phyloP scores from a whole-genome alignment of 2,113 vertebrate species.

The Microtus ochrogaster region DNA sequence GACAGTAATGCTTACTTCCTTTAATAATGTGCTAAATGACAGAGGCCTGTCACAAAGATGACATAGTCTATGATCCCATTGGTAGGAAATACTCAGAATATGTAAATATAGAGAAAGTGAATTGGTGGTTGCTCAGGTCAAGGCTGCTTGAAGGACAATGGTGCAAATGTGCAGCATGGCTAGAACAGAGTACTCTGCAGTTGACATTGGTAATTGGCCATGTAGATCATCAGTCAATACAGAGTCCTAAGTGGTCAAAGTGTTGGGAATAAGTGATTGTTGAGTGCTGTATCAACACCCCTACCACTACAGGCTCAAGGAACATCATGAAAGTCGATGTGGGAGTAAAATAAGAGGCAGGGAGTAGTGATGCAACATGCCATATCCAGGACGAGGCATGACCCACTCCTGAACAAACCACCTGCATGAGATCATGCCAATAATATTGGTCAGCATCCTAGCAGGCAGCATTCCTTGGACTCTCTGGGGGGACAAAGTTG shows the following conservation, averaged over 20 bases:
- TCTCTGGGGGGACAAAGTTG: neutral
- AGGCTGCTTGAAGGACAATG: neutral
- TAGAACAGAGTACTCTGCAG: neutral
- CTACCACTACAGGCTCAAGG: neutral
- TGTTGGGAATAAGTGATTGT: neutral
- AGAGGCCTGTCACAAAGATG: neutral
- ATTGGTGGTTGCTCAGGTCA: neutral
- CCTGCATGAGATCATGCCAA: neutral
- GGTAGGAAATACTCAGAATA: neutral
- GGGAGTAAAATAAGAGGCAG: neutral
- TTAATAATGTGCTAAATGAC: too few species aligned
- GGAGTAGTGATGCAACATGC: accelerated
- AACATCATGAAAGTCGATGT: neutral
- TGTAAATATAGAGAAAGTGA: neutral
- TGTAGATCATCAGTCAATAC: neutral
- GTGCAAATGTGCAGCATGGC: neutral
- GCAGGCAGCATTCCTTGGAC: accelerated
- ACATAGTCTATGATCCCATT: neutral
- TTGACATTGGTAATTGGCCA: neutral
- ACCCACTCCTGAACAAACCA: neutral
- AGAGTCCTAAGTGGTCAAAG: neutral
- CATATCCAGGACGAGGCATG: neutral
- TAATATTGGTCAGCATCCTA: neutral
- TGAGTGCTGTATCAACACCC: neutral
- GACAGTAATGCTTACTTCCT: neutral